phyloP scores from a whole-genome alignment of 2,797 vertebrate genomes.

The Parambassis ranga region DNA sequence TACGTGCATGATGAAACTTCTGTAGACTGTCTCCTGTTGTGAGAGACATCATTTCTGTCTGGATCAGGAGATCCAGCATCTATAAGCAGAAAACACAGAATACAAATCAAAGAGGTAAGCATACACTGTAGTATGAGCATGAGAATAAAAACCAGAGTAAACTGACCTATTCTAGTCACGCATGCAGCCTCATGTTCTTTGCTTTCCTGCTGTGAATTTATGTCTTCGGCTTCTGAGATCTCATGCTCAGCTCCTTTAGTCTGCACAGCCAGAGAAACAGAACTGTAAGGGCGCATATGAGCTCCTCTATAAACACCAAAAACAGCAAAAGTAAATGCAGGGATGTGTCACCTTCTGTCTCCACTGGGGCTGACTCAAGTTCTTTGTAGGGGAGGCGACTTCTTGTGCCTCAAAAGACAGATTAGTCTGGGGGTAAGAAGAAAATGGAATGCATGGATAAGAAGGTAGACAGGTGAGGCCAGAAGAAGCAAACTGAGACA shows the following conservation, averaged over 20 bases:
- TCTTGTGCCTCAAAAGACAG: constrained; percentile 81
- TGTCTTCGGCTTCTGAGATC: constrained; percentile 26
- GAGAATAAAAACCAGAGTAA: background rate
- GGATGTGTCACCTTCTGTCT: constrained; percentile 67
- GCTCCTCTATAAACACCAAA: background rate
- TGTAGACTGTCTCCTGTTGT: constrained; percentile 2
- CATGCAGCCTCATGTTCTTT: constrained; percentile 25
- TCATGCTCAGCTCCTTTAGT: constrained; percentile 21
- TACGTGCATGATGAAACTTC: constrained; percentile 15
- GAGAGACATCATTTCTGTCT: constrained; percentile 2
- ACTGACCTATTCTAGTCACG: constrained; percentile 49
- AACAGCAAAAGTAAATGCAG: background rate
- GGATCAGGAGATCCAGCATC: constrained; percentile 37
- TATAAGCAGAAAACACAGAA: background rate
- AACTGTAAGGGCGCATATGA: background rate
- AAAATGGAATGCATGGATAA: background rate
- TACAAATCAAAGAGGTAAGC: background rate
- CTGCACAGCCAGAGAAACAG: background rate
- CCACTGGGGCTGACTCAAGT: constrained; percentile 53
- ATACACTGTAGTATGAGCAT: background rate
- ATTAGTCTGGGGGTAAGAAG: constrained; percentile 62
- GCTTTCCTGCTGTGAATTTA: constrained; percentile 17
- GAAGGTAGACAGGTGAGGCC: background rate
- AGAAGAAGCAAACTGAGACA: too few relatives aligned
- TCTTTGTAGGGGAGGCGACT: constrained; percentile 63